Conservation (phyloP, 2,888 invertebrate genomes). For the Spilosoma lubricipeda region DNA sequence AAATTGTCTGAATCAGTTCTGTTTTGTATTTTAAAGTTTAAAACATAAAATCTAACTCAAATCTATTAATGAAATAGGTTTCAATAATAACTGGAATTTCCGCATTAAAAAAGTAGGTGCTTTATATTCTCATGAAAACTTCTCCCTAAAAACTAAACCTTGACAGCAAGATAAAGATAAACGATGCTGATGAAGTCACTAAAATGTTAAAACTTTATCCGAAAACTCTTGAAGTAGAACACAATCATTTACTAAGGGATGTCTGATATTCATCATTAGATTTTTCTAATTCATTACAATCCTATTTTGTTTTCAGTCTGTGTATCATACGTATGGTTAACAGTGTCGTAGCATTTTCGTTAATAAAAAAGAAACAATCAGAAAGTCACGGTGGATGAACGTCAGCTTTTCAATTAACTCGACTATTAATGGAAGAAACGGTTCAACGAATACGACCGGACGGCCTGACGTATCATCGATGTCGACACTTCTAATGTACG, state of each 20-base stretch:
- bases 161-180: neutral
- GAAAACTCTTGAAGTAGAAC: neutral
- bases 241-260: neutral
- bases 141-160: neutral
- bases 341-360: conserved; percentile 49
- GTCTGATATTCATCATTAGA: neutral
- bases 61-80: neutral
- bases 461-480: conserved; percentile 37
- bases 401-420: conserved; percentile 58
- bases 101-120: neutral
- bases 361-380: conserved; percentile 47
- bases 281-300: neutral
- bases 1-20: neutral
- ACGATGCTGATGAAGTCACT: neutral
- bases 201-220: neutral
- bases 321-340: conserved; percentile 17
- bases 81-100: neutral
- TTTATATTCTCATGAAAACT: neutral
- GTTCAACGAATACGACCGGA: conserved; percentile 39
- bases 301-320: neutral
- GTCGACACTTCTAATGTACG: conserved; percentile 30
- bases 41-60: neutral
- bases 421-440: conserved; percentile 55
- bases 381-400: conserved; percentile 42
- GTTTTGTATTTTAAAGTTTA: neutral